Base-by-base conservation (phyloP, 2,888 invertebrate genomes). In the Zootermopsis nevadensis region DNA sequence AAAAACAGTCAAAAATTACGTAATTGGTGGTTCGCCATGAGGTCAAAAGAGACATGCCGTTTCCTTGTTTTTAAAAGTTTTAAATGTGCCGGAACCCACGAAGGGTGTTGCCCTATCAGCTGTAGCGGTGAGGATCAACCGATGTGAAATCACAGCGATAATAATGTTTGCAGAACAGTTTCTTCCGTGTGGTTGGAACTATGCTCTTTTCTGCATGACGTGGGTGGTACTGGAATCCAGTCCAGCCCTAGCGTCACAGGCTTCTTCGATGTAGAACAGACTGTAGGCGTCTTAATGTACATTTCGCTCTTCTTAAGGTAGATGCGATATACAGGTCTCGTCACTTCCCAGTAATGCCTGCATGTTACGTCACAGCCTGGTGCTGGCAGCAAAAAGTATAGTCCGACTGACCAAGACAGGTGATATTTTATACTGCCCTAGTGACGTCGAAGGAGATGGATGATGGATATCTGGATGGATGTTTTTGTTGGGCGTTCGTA, bases 121-220 rank as follows among this genome's bases (percentile, higher is more conserved):
- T 48, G 19, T 3, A 48, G 19, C 48, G 1, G 15, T 48, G 15
- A 3, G 48, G 48, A 48, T 48, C 19, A 48, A 15, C 48, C 0
- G 27, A 30, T 66, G 66, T 66, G 27, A 66, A 27, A 27, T 27
- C 66, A 30, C 12, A 8, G 8, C 66, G 27, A 66, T 66, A 66
- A n/a, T 15, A 6, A 8, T 27, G 27, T 66, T 66, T 27, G 27
- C 27, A 4, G 19, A 1, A 66, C 27, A 30, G 69, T 69, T 31
- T 69, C 69, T 33, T 33, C 69, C 69, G 69, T 69, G 33, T 33
- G 33, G 69, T 30, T 66, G 27, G 66, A 66, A 48, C 48, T 48
- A 48, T 15, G 48, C 48, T 19, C 19, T 3, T 48, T 48, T 48
- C 48, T 19, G 48, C 48, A 48, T 66, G 66, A 33, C 33, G 69